Conservation (phyloP, 2,888 invertebrate species). For the Pollenia angustigena region DNA sequence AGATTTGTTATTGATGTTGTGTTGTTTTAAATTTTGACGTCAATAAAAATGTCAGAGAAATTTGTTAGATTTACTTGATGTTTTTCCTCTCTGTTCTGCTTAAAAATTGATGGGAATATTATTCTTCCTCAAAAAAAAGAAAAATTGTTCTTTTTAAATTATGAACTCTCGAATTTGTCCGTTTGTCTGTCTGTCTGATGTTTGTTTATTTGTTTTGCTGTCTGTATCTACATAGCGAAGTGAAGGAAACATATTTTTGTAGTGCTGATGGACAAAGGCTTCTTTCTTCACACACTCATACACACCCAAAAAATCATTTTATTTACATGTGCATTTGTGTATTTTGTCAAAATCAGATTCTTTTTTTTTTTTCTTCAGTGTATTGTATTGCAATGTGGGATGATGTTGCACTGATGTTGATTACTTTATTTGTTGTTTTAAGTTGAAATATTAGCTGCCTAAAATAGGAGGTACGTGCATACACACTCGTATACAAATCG, state of each 20-base stretch:
- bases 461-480: slow-evolving; percentile 75
- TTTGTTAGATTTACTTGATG: slow-evolving; percentile 66
- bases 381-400: slow-evolving; percentile 46
- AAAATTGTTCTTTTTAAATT: slow-evolving; percentile 31
- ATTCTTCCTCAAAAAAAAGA: slow-evolving; percentile 11
- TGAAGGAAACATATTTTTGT: neutral
- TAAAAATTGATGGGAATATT: slow-evolving; percentile 44
- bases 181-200: neutral
- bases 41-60: slow-evolving; percentile 78
- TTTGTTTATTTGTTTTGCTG: slow-evolving; percentile 50
- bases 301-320: neutral
- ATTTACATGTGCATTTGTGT: neutral
- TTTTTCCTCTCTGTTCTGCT: slow-evolving; percentile 12
- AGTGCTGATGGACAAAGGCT: slow-evolving; percentile 75
- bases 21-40: slow-evolving; percentile 78
- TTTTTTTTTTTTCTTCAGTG: neutral
- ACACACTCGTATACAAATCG: neutral
- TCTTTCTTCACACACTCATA: slow-evolving; percentile 1
- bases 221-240: neutral
- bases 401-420: slow-evolving; percentile 74
- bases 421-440: slow-evolving; percentile 82
- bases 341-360: slow-evolving; percentile 5
- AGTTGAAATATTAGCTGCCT: slow-evolving; percentile 74
- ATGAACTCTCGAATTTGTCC: slow-evolving; percentile 24
- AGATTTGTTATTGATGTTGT: slow-evolving; percentile 51